A percentile compares a stretch with the other conserved stretches of the same genome.
These are phyloP conservation scores for Aramus guarauna DNA, from an alignment of 2,113 vertebrate genomes.

Conservation along the genomic window DNA sequence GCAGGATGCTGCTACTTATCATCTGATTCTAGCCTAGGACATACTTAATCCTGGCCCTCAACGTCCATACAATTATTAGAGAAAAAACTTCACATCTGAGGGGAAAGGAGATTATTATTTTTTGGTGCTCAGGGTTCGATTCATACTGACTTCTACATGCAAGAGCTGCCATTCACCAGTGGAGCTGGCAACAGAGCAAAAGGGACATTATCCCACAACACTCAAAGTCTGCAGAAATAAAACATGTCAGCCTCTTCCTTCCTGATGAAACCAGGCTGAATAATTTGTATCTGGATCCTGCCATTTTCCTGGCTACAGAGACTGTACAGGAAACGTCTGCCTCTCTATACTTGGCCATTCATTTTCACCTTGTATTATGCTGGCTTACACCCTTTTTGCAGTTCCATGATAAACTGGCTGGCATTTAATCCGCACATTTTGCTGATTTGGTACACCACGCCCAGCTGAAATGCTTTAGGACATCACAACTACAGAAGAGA, in stretches of 20 bases:
- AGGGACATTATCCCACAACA: not conserved
- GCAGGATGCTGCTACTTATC: not conserved
- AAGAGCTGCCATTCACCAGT: not conserved
- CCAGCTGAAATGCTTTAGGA: not conserved
- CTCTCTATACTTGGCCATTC: not conserved
- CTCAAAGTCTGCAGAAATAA: not conserved
- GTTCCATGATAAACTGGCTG: not conserved
- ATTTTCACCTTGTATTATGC: not conserved
- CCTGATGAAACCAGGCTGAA: accelerated
- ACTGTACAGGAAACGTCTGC: not conserved
- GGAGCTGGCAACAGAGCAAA: not conserved
- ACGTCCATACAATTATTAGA: not conserved
- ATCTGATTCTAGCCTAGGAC: not conserved
- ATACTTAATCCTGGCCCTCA: not conserved
- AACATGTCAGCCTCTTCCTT: not conserved
- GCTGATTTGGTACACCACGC: not conserved
- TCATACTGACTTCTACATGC: not conserved
- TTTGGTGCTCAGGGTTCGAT: not conserved
- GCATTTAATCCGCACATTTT: not conserved
- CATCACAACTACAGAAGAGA: not conserved
- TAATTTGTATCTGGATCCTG: not conserved
- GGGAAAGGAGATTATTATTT: not conserved
- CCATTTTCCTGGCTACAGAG: not conserved
- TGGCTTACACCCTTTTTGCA: not conserved
- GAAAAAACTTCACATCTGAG: not conserved